Conservation (phyloP, 1,140 invertebrate species). For the Trypoxylus dichotomus region DNA sequence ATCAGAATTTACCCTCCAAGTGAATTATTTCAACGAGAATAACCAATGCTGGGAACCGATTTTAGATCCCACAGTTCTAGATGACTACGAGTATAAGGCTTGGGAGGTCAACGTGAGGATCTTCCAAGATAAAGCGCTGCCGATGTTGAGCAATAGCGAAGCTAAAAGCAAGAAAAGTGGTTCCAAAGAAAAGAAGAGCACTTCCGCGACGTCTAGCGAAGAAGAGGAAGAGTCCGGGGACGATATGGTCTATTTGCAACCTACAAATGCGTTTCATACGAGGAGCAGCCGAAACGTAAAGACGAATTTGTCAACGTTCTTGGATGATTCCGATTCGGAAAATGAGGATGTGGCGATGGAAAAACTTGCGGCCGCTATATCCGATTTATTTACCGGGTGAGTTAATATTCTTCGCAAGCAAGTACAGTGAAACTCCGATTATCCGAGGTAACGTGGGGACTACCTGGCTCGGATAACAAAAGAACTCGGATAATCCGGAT, state of each 20-base stretch:
- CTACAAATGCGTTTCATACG: slow-evolving; percentile 44
- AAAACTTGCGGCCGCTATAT: slow-evolving; percentile 70
- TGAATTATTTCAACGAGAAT: slow-evolving; percentile 75
- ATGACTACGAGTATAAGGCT: slow-evolving; percentile 69
- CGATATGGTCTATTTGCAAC: slow-evolving; percentile 51
- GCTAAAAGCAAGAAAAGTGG: slow-evolving; percentile 36
- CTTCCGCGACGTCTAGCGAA: slow-evolving; percentile 46
- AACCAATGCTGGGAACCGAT: slow-evolving; percentile 78
- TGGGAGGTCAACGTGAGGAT: slow-evolving; percentile 76
- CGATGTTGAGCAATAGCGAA: slow-evolving; percentile 44
- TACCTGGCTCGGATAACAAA: no score
- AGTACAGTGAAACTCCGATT: no score
- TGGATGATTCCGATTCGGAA: slow-evolving; percentile 79
- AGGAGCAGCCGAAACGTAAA: slow-evolving; percentile 46
- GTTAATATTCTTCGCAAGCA: no score
- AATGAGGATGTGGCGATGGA: slow-evolving; percentile 72
- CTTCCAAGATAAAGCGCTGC: slow-evolving; percentile 55
- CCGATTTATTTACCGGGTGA: slow-evolving; percentile 72
- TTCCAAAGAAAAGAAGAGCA: slow-evolving; percentile 38
- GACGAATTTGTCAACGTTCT: slow-evolving; percentile 59
- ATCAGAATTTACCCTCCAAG: slow-evolving; percentile 65
- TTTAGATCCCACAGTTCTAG: slow-evolving; percentile 70
- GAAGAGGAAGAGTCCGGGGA: slow-evolving; percentile 50
- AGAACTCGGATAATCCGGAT: no score
- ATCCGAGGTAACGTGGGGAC: no score